phyloP scores from a whole-genome alignment of 1,140 invertebrate species.

The Drosophila ambigua region DNA sequence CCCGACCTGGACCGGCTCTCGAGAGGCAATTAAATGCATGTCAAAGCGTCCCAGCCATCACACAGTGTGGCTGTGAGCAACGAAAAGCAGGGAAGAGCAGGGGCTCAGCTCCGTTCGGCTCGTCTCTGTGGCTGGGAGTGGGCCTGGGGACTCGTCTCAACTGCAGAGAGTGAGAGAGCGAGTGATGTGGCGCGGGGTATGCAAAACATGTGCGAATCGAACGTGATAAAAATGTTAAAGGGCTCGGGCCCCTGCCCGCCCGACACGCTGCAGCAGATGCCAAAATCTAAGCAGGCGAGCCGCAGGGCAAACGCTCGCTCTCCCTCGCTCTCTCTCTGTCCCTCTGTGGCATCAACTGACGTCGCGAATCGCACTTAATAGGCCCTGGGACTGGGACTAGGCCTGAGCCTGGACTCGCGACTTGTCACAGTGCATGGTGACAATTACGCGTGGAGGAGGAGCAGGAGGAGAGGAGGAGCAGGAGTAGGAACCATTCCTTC shows the following conservation, averaged over 20 bases:
- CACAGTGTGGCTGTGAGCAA: not conserved
- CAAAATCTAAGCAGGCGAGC: conserved; percentile 36
- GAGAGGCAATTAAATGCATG: conserved; percentile 83
- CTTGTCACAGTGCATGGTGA: conserved; percentile 70
- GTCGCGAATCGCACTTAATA: conserved; percentile 75
- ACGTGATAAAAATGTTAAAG: conserved; percentile 83
- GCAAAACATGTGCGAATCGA: conserved; percentile 83
- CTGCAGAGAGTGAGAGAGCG: too few species aligned
- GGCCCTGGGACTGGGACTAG: conserved; percentile 8
- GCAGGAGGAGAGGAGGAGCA: conserved; percentile 27
- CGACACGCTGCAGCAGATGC: conserved; percentile 2
- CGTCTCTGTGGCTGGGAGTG: too few species aligned
- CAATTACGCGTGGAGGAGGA: conserved; percentile 75
- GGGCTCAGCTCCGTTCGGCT: too few species aligned
- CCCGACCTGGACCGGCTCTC: conserved; percentile 18
- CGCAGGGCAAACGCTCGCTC: not conserved
- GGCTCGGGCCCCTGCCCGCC: conserved; percentile 1
- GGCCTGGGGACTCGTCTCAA: too few species aligned
- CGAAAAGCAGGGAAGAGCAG: too few species aligned
- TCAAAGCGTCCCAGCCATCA: conserved; percentile 80
- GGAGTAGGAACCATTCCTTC: conserved; percentile 12
- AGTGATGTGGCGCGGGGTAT: conserved; percentile 50
- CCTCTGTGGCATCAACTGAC: conserved; percentile 48
- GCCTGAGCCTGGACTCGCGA: conserved; percentile 3
- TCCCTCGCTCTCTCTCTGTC: conserved; percentile 3